These are phyloP conservation scores for Thalassoma bifasciatum DNA, from an alignment of 2,113 vertebrate species.

Conservation along the genomic window DNA sequence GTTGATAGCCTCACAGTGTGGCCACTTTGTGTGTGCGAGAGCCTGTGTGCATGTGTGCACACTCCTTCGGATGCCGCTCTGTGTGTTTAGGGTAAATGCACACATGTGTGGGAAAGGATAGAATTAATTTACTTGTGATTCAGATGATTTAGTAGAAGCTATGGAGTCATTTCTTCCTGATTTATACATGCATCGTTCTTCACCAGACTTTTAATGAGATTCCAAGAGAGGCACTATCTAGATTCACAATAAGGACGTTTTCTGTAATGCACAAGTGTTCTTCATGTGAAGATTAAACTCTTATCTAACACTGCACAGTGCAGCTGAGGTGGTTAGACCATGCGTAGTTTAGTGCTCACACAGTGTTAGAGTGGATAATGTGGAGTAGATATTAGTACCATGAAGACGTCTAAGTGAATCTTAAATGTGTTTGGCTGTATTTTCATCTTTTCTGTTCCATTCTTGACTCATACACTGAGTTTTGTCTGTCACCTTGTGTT, in stretches of 20 bases:
- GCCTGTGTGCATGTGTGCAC: constrained; percentile 20
- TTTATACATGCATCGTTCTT: constrained; percentile 1
- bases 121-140: constrained; percentile 21
- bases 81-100: constrained; percentile 25
- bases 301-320: not conserved
- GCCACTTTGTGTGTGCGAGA: constrained; percentile 30
- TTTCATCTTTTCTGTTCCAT: not conserved
- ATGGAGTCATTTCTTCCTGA: not conserved
- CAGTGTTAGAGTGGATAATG: not conserved
- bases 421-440: not conserved
- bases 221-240: not conserved
- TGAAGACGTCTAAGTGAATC: not conserved
- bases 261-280: not conserved
- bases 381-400: not conserved
- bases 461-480: not conserved
- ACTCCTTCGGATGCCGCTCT: not conserved
- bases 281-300: not conserved
- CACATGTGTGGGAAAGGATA: constrained; percentile 10
- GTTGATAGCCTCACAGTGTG: constrained; percentile 24
- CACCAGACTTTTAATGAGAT: constrained; percentile 7
- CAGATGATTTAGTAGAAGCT: constrained; percentile 4
- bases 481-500: not conserved
- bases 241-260: not conserved
- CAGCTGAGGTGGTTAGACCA: not conserved
- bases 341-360: too few species aligned